Conservation (phyloP, 2,113 vertebrate species). For the Callipepla californica region DNA sequence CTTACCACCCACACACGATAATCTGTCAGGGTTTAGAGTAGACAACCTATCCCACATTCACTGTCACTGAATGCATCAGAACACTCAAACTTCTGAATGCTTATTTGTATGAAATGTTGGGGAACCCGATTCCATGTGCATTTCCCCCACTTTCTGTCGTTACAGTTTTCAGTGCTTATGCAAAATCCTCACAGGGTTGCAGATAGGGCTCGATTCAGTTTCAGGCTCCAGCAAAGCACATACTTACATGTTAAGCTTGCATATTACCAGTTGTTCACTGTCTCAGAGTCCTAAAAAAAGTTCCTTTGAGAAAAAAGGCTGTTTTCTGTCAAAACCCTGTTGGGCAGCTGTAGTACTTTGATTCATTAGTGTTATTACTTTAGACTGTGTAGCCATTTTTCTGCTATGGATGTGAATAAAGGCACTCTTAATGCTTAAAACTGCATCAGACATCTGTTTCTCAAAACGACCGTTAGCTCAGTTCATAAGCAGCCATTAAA, state of each 20-base stretch:
- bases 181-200: slow-evolving; percentile 12
- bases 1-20: slow-evolving; percentile 50
- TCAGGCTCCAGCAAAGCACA: slow-evolving; percentile 20
- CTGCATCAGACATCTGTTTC: slow-evolving; percentile 53
- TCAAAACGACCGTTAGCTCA: slow-evolving; percentile 52
- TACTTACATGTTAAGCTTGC: slow-evolving; percentile 26
- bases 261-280: slow-evolving; percentile 47
- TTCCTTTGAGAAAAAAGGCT: slow-evolving; percentile 59
- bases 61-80: background rate
- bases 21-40: slow-evolving; percentile 39
- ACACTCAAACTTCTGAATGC: background rate
- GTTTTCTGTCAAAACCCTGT: slow-evolving; percentile 65
- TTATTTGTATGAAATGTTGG: slow-evolving; percentile 18
- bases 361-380: slow-evolving; percentile 65
- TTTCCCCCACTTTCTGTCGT: background rate
- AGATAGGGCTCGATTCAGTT: slow-evolving; percentile 26
- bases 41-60: slow-evolving; percentile 54
- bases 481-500: slow-evolving; percentile 61
- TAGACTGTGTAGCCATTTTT: slow-evolving; percentile 52
- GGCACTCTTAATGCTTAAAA: slow-evolving; percentile 55
- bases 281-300: slow-evolving; percentile 35
- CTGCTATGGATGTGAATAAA: slow-evolving; percentile 68
- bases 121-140: background rate
- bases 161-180: background rate
- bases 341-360: slow-evolving; percentile 64